phyloP scores from a whole-genome alignment of 2,797 vertebrate genomes.

The Geotrypetes seraphini region DNA sequence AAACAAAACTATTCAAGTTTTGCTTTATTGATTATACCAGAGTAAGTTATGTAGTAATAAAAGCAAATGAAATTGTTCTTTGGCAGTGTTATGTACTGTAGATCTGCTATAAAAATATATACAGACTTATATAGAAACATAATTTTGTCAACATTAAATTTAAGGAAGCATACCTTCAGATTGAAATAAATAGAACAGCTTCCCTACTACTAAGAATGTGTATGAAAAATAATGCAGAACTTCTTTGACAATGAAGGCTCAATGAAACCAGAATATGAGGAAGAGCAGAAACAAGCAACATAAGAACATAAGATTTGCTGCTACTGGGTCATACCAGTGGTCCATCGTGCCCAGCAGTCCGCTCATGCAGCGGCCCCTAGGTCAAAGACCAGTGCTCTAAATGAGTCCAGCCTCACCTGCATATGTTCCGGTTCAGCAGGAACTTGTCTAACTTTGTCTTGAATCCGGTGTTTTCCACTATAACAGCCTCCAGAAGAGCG shows the following conservation, averaged over 20 bases:
- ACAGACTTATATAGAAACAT: not conserved
- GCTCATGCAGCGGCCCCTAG: too few species aligned
- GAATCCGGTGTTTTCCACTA: too few species aligned
- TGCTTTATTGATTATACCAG: not conserved
- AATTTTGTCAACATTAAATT: conserved; percentile 3
- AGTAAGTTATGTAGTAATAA: conserved; percentile 1
- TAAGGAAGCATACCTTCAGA: not conserved
- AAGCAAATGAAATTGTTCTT: conserved; percentile 1
- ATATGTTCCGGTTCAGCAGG: too few species aligned
- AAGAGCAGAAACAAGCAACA: not conserved
- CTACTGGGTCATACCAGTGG: too few species aligned
- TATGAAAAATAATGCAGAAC: not conserved
- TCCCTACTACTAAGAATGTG: not conserved
- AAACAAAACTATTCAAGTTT: conserved; percentile 1
- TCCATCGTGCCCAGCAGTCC: too few species aligned
- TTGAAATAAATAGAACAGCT: not conserved
- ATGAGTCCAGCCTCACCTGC: too few species aligned
- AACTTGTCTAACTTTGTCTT: too few species aligned
- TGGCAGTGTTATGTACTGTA: fast-evolving
- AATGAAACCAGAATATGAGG: not conserved
- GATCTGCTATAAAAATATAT: conserved; percentile 6
- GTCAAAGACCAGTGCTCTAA: too few species aligned
- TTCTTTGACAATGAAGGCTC: not conserved
- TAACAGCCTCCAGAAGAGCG: too few species aligned
- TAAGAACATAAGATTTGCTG: too few species aligned